A percentile compares a stretch with the other conserved stretches of the same genome.
These are phyloP conservation scores for Lampris megalopsis DNA, from an alignment of 2,113 vertebrate genomes.

Conservation along the genomic window DNA sequence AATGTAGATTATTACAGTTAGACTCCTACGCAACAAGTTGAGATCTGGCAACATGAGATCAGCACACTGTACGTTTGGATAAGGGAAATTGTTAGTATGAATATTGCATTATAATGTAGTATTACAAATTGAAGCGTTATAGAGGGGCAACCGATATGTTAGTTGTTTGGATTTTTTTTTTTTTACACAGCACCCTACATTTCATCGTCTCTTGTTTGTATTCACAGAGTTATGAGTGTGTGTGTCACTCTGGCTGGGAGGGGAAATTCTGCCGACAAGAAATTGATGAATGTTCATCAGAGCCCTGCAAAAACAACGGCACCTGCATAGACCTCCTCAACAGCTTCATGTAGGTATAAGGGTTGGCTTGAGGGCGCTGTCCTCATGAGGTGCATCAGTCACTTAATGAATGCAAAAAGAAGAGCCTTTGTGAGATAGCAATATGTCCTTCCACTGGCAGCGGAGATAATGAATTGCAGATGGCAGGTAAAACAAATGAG, in stretches of 20 bases:
- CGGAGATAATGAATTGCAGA: slow-evolving; percentile 80
- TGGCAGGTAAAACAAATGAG: slow-evolving; percentile 85
- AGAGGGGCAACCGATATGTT: slow-evolving; percentile 36
- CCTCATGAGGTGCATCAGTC: slow-evolving; percentile 57
- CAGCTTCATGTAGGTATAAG: slow-evolving; percentile 78
- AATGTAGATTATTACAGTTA: too few relatives aligned
- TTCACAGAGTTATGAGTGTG: slow-evolving; percentile 81
- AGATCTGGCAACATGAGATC: too few relatives aligned
- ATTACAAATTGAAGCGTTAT: slow-evolving; percentile 7
- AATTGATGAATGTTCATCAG: slow-evolving; percentile 83
- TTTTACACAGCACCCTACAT: slow-evolving; percentile 21
- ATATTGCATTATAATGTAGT: background rate
- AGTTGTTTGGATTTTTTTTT: slow-evolving; percentile 16
- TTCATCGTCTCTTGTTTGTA: slow-evolving; percentile 26
- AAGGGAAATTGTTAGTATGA: background rate
- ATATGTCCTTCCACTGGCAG: slow-evolving; percentile 68
- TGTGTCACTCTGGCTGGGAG: slow-evolving; percentile 84
- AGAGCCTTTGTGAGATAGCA: slow-evolving; percentile 55
- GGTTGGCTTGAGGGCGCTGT: slow-evolving; percentile 44
- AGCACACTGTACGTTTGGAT: background rate
- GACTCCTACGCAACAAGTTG: too few relatives aligned
- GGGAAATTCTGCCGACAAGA: slow-evolving; percentile 84
- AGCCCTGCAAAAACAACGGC: slow-evolving; percentile 85
- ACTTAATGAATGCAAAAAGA: slow-evolving; percentile 59
- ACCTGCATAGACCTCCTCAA: slow-evolving; percentile 84